phyloP scores from a whole-genome alignment of 2,797 vertebrate genomes.

The Hapalemur alaotrensis region DNA sequence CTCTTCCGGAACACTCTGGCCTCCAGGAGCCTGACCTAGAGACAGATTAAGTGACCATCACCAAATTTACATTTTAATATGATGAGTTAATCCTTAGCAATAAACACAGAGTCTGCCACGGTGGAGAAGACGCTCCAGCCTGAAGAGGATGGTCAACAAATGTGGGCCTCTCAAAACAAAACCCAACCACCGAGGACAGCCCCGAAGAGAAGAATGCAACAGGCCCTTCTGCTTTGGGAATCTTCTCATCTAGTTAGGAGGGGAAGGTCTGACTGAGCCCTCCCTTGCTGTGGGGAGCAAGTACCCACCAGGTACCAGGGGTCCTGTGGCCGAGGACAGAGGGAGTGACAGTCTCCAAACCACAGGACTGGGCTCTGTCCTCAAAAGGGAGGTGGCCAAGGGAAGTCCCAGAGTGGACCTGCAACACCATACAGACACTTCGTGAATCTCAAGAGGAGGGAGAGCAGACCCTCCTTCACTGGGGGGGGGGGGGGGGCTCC shows the following conservation, averaged over 20 bases:
- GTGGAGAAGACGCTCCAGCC: background rate
- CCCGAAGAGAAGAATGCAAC: background rate
- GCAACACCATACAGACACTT: background rate
- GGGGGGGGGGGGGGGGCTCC: fast-evolving
- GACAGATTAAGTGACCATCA: constrained; percentile 50
- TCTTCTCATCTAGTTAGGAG: background rate
- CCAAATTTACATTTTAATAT: constrained; percentile 29
- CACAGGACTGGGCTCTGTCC: background rate
- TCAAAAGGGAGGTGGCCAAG: background rate
- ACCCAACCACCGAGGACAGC: background rate
- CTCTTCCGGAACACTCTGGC: background rate
- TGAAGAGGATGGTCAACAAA: background rate
- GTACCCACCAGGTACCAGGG: background rate
- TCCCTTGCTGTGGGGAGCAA: background rate
- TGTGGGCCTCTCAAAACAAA: background rate
- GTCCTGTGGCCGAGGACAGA: background rate
- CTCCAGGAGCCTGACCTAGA: constrained; percentile 10
- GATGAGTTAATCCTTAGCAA: constrained; percentile 31
- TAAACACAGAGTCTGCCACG: constrained; percentile 17
- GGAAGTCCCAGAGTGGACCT: background rate
- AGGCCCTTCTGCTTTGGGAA: background rate
- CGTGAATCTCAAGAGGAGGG: background rate
- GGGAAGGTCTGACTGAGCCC: background rate
- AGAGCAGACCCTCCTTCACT: background rate
- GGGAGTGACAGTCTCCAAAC: background rate